Evolutionary conservation across 2,888 invertebrate genomes (phyloP).

Genomic region (Beris chalybata): DNA sequence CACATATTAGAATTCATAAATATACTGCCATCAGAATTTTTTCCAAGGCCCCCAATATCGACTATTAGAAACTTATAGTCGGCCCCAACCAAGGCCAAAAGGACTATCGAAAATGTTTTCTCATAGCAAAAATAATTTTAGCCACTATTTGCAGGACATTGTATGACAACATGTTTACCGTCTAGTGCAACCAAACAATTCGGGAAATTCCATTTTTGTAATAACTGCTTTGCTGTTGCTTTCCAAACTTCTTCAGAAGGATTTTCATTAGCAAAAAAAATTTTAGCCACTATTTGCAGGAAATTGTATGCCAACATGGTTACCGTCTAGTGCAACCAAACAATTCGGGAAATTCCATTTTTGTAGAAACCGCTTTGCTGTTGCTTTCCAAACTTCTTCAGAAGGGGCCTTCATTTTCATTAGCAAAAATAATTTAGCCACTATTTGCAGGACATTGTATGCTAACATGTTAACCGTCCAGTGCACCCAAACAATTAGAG

Average conservation of each 20-base stretch:
- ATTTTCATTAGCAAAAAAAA: slow-evolving; percentile 5
- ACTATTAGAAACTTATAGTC: slow-evolving; percentile 1
- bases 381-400: no score
- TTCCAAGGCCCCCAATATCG: no score
- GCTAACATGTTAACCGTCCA: slow-evolving; percentile 13
- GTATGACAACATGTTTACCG: slow-evolving; percentile 9
- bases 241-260: no score
- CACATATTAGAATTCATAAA: no score
- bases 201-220: background rate
- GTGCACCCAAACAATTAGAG: background rate
- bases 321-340: slow-evolving; percentile 5
- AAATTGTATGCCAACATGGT: background rate
- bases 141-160: background rate
- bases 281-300: background rate
- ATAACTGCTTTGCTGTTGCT: no score
- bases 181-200: slow-evolving; percentile 6
- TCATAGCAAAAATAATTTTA: slow-evolving; percentile 2
- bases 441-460: background rate
- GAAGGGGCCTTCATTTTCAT: no score
- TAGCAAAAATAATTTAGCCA: slow-evolving; percentile 5
- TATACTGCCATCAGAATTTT: no score
- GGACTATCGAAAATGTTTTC: slow-evolving; percentile 3
- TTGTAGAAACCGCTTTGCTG: no score
- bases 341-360: slow-evolving; percentile 10
- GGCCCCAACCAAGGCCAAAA: slow-evolving; percentile 8